Conservation (phyloP, 2,797 vertebrate species). For the Pseudochirops corinnae region DNA sequence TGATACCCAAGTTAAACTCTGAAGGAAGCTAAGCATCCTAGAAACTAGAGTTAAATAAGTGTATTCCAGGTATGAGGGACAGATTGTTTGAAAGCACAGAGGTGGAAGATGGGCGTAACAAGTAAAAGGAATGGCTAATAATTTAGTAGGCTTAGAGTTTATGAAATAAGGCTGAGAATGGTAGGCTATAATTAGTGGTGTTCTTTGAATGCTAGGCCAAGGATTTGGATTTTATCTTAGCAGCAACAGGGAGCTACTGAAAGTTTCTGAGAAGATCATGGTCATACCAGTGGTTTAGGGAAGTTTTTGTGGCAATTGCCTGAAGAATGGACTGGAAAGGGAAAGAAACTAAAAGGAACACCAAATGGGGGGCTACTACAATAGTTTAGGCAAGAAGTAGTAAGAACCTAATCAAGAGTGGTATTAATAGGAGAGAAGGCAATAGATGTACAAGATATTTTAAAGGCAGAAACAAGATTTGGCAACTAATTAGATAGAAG, state of each 20-base stretch:
- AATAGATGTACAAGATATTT: background rate
- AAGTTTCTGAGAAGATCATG: background rate
- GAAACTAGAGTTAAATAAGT: too few relatives aligned
- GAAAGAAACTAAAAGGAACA: background rate
- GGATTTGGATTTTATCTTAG: too few relatives aligned
- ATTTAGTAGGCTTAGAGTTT: too few relatives aligned
- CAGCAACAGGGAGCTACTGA: background rate
- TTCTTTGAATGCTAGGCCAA: background rate
- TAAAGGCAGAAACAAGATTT: background rate
- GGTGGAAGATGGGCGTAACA: too few relatives aligned
- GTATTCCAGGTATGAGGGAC: too few relatives aligned
- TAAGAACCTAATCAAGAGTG: background rate
- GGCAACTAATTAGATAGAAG: background rate
- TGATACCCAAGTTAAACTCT: too few relatives aligned
- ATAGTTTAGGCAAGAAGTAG: background rate
- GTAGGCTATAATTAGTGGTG: background rate
- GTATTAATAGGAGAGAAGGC: background rate
- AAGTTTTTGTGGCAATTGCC: background rate
- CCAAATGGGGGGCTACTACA: background rate
- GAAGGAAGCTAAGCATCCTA: too few relatives aligned
- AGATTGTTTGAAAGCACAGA: too few relatives aligned
- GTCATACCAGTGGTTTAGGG: background rate
- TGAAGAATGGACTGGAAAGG: background rate
- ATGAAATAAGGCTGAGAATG: too few relatives aligned
- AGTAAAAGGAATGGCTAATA: too few relatives aligned